A percentile compares a stretch with the other conserved stretches of the same genome.
Evolutionary conservation across 2,797 vertebrate species (phyloP).

Genomic region (Tokudaia muenninki): DNA sequence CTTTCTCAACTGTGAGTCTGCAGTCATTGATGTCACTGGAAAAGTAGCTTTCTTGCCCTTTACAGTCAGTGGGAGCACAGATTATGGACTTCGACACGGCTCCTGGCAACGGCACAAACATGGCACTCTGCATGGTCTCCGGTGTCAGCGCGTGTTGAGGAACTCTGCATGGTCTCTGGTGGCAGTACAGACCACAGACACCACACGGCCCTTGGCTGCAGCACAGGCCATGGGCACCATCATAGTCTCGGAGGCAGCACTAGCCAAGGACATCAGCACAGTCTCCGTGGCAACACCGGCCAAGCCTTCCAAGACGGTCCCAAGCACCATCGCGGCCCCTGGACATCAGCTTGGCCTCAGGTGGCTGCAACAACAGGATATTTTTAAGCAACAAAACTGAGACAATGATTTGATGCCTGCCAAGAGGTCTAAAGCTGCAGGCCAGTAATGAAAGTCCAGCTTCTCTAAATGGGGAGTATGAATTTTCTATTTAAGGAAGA

Average conservation of each 20-base stretch:
- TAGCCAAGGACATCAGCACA: not conserved
- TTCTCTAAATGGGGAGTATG: slow-evolving; percentile 30
- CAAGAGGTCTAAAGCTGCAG: slow-evolving; percentile 1
- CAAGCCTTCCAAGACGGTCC: not conserved
- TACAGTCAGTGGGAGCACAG: not conserved
- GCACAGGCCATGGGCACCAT: not conserved
- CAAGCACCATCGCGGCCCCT: not conserved
- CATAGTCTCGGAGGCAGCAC: not conserved
- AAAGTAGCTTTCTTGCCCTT: too few relatives aligned
- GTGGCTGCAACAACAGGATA: not conserved
- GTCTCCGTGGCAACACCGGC: not conserved
- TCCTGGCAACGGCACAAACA: not conserved
- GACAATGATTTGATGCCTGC: not conserved
- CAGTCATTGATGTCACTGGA: not conserved
- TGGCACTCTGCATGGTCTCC: not conserved
- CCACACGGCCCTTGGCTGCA: not conserved
- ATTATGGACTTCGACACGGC: not conserved
- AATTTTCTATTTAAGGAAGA: slow-evolving; percentile 27
- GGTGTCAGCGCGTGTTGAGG: not conserved
- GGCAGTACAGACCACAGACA: not conserved
- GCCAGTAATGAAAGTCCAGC: slow-evolving; percentile 7
- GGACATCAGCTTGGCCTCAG: not conserved
- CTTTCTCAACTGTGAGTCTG: not conserved
- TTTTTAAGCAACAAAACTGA: not conserved
- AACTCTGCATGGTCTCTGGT: not conserved